Conservation (phyloP, 2,888 invertebrate genomes). For the Scaptomyza reducta region DNA sequence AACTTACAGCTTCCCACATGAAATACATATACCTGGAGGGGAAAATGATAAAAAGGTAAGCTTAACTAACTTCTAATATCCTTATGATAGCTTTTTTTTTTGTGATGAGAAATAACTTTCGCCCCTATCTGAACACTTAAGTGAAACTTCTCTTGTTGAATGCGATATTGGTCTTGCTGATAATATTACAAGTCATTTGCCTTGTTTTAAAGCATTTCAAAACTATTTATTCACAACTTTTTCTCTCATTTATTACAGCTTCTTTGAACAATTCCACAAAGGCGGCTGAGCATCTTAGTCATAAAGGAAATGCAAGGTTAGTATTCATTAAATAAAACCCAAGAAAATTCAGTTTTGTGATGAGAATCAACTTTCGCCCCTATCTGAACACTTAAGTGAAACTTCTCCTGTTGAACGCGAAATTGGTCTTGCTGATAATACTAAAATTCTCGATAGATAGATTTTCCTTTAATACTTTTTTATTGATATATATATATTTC, state of each 20-base stretch:
- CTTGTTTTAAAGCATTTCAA: neutral
- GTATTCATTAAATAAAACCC: neutral
- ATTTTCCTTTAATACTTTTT: neutral
- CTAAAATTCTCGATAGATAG: neutral
- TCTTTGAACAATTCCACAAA: neutral
- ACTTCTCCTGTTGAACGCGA: conserved; percentile 79
- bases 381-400: conserved; percentile 73
- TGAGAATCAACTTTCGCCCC: conserved; percentile 72
- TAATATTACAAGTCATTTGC: neutral
- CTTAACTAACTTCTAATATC: neutral
- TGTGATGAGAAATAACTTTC: conserved; percentile 32
- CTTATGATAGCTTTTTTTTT: neutral
- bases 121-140: conserved; percentile 74
- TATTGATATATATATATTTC: no score
- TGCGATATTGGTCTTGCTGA: conserved; percentile 81
- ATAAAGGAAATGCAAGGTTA: neutral
- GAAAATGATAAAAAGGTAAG: conserved; percentile 18
- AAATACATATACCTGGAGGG: neutral
- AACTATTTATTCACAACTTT: neutral
- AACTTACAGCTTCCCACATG: conserved; percentile 6
- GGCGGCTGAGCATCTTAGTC: neutral
- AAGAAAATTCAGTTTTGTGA: conserved; percentile 32
- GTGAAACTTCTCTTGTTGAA: conserved; percentile 75
- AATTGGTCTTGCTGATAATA: conserved; percentile 80
- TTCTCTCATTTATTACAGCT: neutral